Evolutionary conservation across 2,113 vertebrate genomes (phyloP), one percentile per base, ranked within the genome.

Genomic region (Chloroceryle aenea): DNA sequence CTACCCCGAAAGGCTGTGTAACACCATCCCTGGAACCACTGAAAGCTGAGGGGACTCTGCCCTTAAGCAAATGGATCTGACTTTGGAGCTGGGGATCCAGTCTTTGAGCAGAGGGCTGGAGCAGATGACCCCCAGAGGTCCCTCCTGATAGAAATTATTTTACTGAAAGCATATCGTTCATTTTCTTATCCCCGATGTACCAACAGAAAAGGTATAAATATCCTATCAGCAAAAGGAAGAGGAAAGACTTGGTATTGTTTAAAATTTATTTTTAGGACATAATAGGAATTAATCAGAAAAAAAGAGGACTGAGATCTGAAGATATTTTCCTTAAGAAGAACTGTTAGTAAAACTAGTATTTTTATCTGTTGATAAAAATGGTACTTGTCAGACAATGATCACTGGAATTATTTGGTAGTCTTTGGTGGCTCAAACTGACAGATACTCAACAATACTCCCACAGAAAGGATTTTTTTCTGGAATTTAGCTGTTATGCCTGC

Each of bases 391-490:
- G 82, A 68, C 38, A 89, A 63, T 6, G 38, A 76, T 73, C 87
- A 85, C 71, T 58, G 21, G n/a, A 61, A 79, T 85, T 92, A 92
- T 61, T 89, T 75, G 32, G 40, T 53, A 82, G n/a, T 40, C 82
- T 93, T 67, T 47, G 10, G 58, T 73, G 89, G 32, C 66, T 82
- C 40, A 78, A 89, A 75, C 66, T 87, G 81, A 87, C 61, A 92
- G 81, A 75, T 50, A 38, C 82, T 89, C 73, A 87, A 81, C 68
- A 90, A n/a, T 25, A 78, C 43, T 85, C 80, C 91, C 80, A 92
- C 68, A 58, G 34, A 74, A 75, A 68, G 5, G 68, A 42, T 53
- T 85, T 95, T 72, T 94, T 9, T 85, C 66, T 82, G 21, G 47
- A 87, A 92, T 91, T 75, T 48, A 75, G 63, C 74, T 82, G 53